phyloP scores from a whole-genome alignment of 2,797 vertebrate species.

The Columba guinea region DNA sequence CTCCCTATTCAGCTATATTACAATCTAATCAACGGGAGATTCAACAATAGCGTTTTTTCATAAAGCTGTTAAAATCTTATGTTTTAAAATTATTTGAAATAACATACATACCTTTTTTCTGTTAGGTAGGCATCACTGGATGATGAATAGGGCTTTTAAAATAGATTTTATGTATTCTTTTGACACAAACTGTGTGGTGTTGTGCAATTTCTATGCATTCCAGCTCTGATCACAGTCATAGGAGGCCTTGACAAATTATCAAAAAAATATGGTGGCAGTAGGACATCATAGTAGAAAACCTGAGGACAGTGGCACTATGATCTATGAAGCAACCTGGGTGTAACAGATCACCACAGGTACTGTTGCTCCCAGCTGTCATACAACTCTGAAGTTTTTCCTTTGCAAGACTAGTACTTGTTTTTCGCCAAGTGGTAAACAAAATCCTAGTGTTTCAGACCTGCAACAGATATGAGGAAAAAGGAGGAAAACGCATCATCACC shows the following conservation, averaged over 20 bases:
- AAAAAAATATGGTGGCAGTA: background rate
- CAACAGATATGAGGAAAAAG: background rate
- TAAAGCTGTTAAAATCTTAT: background rate
- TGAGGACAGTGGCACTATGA: background rate
- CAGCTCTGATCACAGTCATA: background rate
- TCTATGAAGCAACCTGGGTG: background rate
- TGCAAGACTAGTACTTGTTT: background rate
- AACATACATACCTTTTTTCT: background rate
- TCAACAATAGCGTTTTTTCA: background rate
- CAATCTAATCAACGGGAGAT: background rate
- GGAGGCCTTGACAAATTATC: background rate
- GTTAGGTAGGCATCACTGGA: background rate
- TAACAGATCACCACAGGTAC: background rate
- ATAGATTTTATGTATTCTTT: constrained; percentile 1
- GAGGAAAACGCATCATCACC: background rate
- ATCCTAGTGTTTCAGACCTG: background rate
- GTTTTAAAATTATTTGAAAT: background rate
- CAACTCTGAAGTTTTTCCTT: background rate
- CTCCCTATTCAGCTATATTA: background rate
- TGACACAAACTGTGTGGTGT: background rate
- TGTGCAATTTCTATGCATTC: background rate
- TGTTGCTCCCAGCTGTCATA: background rate
- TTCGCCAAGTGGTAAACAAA: background rate
- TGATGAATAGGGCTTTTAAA: background rate
- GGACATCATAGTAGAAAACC: background rate